Evolutionary conservation across 2,888 invertebrate species (phyloP).

Genomic region (Agapostemon virescens): DNA sequence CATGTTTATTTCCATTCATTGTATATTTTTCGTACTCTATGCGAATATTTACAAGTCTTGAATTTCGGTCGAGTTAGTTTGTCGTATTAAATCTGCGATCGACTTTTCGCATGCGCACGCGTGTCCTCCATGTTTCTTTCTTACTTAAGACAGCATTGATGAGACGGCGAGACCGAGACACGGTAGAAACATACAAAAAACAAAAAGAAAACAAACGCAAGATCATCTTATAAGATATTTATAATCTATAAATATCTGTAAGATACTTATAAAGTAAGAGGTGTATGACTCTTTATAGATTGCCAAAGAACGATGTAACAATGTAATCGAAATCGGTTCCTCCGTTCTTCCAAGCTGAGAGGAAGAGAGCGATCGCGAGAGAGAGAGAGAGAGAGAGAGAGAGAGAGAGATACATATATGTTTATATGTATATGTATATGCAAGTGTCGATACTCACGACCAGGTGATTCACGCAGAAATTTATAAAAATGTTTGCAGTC

Average conservation of each 20-base stretch:
- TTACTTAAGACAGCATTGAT: not conserved
- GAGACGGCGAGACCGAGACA: not conserved
- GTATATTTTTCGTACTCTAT: slow-evolving; percentile 16
- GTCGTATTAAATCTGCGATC: slow-evolving; percentile 30
- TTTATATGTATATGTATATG: no score
- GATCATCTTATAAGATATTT: no score
- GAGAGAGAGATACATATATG: not conserved
- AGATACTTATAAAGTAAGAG: slow-evolving; percentile 42
- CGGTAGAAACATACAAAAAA: not conserved
- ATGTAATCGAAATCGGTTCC: slow-evolving; percentile 41
- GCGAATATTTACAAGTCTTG: slow-evolving; percentile 19
- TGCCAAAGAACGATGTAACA: slow-evolving; percentile 37
- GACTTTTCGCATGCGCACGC: slow-evolving; percentile 10
- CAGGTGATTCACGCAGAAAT: slow-evolving; percentile 66
- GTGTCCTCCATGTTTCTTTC: not conserved
- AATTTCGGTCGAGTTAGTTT: slow-evolving; percentile 7
- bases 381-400: not conserved
- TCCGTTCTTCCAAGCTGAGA: slow-evolving; percentile 39
- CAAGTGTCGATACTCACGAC: slow-evolving; percentile 34
- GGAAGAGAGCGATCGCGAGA: not conserved
- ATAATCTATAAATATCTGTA: no score
- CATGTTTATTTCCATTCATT: slow-evolving; percentile 24
- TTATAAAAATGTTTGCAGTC: slow-evolving; percentile 74
- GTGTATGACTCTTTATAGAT: slow-evolving; percentile 50
- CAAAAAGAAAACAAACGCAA: not conserved